A percentile compares a stretch with the other conserved stretches of the same genome.
Conservation (phyloP, 2,888 invertebrate genomes). For the Leptopterna dolabrata region DNA sequence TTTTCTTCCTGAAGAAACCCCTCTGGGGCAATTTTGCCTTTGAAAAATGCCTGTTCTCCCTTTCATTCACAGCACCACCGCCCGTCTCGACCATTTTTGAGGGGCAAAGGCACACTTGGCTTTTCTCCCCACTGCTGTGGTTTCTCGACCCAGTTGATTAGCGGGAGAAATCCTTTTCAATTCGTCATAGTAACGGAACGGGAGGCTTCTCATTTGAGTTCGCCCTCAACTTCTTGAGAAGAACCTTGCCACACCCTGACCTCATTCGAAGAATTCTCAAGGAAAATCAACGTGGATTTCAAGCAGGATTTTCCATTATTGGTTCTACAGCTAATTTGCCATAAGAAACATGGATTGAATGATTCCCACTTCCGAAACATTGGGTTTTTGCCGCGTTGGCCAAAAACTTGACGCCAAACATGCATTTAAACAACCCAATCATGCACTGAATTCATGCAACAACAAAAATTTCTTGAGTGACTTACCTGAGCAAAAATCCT, state of each 20-base stretch:
- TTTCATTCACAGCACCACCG: too few species aligned
- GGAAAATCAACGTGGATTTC: too few species aligned
- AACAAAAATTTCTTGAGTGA: too few species aligned
- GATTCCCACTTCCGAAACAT: too few species aligned
- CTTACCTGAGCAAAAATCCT: too few species aligned
- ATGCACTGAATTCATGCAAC: too few species aligned
- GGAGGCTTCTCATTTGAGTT: neutral
- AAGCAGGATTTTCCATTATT: too few species aligned
- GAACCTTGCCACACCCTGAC: neutral
- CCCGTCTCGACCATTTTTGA: neutral
- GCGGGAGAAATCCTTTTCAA: neutral
- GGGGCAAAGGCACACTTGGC: constrained; percentile 24
- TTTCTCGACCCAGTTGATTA: neutral
- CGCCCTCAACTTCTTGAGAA: neutral
- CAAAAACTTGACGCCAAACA: too few species aligned
- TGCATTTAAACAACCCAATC: too few species aligned
- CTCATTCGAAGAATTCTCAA: neutral
- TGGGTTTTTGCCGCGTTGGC: too few species aligned
- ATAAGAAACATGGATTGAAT: too few species aligned
- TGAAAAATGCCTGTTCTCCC: neutral
- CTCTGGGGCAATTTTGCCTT: neutral
- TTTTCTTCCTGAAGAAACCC: neutral
- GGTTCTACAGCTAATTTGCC: too few species aligned
- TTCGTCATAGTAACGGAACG: neutral
- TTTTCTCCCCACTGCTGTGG: constrained; percentile 11